phyloP scores from a whole-genome alignment of 2,113 vertebrate species.

The Pelmatolapia mariae region DNA sequence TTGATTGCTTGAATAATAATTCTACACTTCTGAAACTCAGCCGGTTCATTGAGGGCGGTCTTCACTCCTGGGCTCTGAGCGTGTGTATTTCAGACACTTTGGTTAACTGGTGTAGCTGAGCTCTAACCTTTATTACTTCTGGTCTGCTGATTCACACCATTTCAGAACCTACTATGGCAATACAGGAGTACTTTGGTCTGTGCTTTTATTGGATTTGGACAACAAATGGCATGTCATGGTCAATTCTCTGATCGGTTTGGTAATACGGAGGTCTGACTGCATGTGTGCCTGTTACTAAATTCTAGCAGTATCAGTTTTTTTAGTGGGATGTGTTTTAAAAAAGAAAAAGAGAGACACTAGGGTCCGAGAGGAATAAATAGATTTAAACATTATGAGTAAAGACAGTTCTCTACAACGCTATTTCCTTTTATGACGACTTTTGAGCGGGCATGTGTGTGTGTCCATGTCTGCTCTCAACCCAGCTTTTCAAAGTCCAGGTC shows the following conservation, averaged over 20 bases:
- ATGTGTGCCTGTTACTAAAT: not conserved
- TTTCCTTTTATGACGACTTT: not conserved
- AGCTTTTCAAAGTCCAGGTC: slow-evolving; percentile 64
- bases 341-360: not conserved
- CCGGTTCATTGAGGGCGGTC: slow-evolving; percentile 12
- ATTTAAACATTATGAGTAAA: not conserved
- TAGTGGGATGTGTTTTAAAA: not conserved
- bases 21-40: slow-evolving; percentile 43
- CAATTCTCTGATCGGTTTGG: slow-evolving; percentile 27
- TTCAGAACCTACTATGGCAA: slow-evolving; percentile 55
- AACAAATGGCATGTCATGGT: slow-evolving; percentile 56
- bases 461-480: slow-evolving; percentile 57
- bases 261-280: slow-evolving; percentile 11
- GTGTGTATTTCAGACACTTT: slow-evolving; percentile 68
- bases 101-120: slow-evolving; percentile 62
- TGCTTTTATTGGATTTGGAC: slow-evolving; percentile 73
- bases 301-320: not conserved
- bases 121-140: slow-evolving; percentile 38
- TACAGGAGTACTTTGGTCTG: slow-evolving; percentile 77
- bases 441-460: slow-evolving; percentile 1
- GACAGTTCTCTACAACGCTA: slow-evolving; percentile 38
- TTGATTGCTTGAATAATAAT: slow-evolving; percentile 53
- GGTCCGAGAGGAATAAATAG: not conserved
- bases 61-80: slow-evolving; percentile 43
- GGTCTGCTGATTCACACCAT: slow-evolving; percentile 43